Conservation (phyloP, 2,113 vertebrate genomes). For the Sclerurus mexicanus region DNA sequence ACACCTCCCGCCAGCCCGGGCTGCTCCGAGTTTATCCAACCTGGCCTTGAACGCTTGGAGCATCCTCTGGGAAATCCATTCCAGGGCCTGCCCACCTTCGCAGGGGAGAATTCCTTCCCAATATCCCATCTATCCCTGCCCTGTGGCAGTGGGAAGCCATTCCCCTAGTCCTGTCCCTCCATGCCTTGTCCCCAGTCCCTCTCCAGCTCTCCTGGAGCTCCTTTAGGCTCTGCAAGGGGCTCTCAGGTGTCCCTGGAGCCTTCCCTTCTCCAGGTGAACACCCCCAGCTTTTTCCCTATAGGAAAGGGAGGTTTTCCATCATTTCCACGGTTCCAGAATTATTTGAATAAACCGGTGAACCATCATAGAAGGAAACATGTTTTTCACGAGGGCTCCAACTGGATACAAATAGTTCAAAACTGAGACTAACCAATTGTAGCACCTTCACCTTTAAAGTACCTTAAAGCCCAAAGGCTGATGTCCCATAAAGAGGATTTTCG, state of each 20-base stretch:
- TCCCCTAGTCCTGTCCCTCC: neutral
- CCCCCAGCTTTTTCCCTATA: neutral
- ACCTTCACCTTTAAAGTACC: fast-evolving
- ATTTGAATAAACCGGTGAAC: neutral
- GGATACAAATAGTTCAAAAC: neutral
- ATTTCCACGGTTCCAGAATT: fast-evolving
- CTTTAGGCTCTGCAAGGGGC: fast-evolving
- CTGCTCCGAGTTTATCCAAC: neutral
- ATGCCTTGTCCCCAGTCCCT: neutral
- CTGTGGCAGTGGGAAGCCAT: neutral
- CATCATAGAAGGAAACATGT: fast-evolving
- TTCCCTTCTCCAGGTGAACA: neutral
- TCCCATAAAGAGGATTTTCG: neutral
- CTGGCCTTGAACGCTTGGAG: neutral
- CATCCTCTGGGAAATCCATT: neutral
- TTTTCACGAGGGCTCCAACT: neutral
- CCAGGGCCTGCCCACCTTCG: neutral
- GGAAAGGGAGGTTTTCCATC: neutral
- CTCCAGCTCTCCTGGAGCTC: neutral
- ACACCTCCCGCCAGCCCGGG: fast-evolving
- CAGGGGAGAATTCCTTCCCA: neutral
- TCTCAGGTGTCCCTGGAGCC: neutral
- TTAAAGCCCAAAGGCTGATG: neutral
- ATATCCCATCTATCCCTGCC: neutral
- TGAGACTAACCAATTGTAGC: fast-evolving